Conservation (phyloP, 2,888 invertebrate genomes). For the Elmis aenea region DNA sequence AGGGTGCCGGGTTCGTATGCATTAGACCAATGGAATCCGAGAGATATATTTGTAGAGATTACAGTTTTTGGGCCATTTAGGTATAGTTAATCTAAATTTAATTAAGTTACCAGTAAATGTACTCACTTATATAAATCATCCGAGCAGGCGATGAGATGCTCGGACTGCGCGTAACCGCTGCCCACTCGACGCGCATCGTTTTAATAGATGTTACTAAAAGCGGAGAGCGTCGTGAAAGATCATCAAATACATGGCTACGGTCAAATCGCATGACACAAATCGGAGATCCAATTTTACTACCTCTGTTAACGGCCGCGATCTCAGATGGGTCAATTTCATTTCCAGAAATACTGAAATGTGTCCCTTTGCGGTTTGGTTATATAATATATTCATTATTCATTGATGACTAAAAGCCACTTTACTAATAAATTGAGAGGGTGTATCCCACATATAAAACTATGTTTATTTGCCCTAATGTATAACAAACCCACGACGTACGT, state of each 20-base stretch:
- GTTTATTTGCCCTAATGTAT: too few relatives aligned
- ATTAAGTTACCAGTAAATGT: conserved; percentile 30
- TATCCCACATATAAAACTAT: too few relatives aligned
- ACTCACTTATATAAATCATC: conserved; percentile 15
- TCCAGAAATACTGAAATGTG: too few relatives aligned
- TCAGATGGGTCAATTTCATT: too few relatives aligned
- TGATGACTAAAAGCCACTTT: too few relatives aligned
- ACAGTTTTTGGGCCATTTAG: conserved; percentile 32
- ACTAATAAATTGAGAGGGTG: too few relatives aligned
- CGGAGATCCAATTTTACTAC: too few relatives aligned
- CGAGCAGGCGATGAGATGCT: conserved; percentile 11
- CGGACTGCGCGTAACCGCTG: conserved; percentile 8
- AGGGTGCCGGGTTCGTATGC: conserved; percentile 16
- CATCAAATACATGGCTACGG: conserved; percentile 11
- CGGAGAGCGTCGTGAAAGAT: conserved; percentile 7
- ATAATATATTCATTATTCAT: too few relatives aligned
- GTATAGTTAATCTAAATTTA: conserved; percentile 36
- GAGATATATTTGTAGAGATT: conserved; percentile 32
- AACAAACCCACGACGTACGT: too few relatives aligned
- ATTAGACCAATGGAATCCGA: conserved; percentile 21
- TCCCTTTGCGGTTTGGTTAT: too few relatives aligned
- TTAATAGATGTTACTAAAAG: conserved; percentile 16
- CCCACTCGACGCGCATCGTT: conserved; percentile 8
- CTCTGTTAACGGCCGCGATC: too few relatives aligned
- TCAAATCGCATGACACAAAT: too few relatives aligned